Conservation (phyloP, 2,113 vertebrate species). For the Amblyopsis rosae region DNA sequence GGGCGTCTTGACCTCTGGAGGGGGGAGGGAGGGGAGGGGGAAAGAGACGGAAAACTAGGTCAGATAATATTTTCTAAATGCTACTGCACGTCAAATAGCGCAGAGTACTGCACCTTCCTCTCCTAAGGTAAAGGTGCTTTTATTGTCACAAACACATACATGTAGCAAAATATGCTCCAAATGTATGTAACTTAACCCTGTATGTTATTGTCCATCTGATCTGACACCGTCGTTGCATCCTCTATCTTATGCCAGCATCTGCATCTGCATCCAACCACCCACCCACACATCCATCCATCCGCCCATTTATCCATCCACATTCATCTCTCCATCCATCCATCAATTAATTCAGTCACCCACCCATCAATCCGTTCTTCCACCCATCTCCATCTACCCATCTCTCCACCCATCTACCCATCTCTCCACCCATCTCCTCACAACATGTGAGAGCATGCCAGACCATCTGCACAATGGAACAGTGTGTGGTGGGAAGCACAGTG, state of each 20-base stretch:
- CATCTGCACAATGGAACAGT: constrained; percentile 49
- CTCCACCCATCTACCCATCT: constrained; percentile 5
- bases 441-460: constrained; percentile 47
- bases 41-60: neutral
- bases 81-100: neutral
- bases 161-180: too few species aligned
- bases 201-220: too few species aligned
- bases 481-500: constrained; percentile 36
- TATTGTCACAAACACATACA: neutral
- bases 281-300: too few species aligned
- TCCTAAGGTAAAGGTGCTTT: too few species aligned
- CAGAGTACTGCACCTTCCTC: too few species aligned
- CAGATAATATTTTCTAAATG: neutral
- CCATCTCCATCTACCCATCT: neutral
- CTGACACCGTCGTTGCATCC: neutral
- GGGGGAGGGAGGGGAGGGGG: constrained; percentile 8
- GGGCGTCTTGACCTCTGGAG: constrained; percentile 81
- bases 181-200: too few species aligned
- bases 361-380: too few species aligned
- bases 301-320: too few species aligned
- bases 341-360: neutral
- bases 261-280: neutral
- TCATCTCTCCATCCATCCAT: too few species aligned
- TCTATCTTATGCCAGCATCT: neutral
- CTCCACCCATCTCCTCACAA: constrained; percentile 33